Percentiles rank a stretch among this genome's conserved stretches.
Evolutionary conservation across 2,113 vertebrate genomes (phyloP).

Genomic region (Gallinago undulata): DNA sequence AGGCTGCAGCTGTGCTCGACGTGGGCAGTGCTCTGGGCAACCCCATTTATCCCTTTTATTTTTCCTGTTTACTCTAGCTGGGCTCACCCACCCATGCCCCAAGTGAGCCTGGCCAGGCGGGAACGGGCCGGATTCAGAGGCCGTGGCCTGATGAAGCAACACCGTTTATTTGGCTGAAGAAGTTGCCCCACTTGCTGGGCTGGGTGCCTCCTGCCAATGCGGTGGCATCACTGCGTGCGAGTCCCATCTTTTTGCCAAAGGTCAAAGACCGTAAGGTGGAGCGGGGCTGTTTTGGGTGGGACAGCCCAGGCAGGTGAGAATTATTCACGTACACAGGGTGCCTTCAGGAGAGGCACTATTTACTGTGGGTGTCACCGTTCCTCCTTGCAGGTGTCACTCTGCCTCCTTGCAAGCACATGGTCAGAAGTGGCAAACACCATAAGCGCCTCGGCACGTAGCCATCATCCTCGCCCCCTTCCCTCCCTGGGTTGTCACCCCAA

Average conservation of each 20-base stretch:
- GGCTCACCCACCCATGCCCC: neutral
- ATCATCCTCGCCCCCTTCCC: neutral
- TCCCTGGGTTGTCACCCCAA: neutral
- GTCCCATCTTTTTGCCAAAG: neutral
- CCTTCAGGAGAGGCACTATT: neutral
- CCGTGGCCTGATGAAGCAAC: neutral
- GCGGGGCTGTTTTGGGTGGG: neutral
- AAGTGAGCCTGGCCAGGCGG: neutral
- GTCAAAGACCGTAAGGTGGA: fast-evolving
- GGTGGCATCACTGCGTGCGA: fast-evolving
- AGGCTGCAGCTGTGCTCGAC: fast-evolving
- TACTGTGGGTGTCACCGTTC: neutral
- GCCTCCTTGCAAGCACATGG: neutral
- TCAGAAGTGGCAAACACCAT: neutral
- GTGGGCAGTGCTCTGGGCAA: neutral
- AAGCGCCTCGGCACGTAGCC: fast-evolving
- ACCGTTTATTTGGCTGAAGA: neutral
- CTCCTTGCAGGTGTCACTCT: neutral
- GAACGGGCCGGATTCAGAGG: neutral
- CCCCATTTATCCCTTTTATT: fast-evolving
- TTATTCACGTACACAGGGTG: fast-evolving
- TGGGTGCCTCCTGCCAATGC: neutral
- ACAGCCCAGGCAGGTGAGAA: neutral
- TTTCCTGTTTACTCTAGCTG: neutral
- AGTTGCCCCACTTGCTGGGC: neutral